phyloP scores from a whole-genome alignment of 1,140 invertebrate species.

The Periplaneta americana region DNA sequence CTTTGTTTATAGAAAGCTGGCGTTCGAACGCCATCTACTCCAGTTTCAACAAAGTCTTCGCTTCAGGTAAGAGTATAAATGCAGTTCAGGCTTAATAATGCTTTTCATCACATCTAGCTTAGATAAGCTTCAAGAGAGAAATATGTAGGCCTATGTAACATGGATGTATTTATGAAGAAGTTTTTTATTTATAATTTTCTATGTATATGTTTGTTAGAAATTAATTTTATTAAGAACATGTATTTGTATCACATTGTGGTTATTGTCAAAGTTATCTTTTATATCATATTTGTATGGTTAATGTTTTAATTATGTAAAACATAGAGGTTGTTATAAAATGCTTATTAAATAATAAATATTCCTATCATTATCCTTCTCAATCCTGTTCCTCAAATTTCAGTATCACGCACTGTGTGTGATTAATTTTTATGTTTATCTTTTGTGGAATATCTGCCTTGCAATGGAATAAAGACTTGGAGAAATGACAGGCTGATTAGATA shows the following conservation, averaged over 20 bases:
- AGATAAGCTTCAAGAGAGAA: neutral
- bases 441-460: too few relatives aligned
- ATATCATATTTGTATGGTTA: neutral
- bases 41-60: conserved; percentile 44
- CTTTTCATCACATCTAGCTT: too few relatives aligned
- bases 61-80: conserved; percentile 37
- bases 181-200: neutral
- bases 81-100: too few relatives aligned
- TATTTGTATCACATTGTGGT: neutral
- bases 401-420: too few relatives aligned
- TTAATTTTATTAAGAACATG: neutral
- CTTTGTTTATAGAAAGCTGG: conserved; percentile 27
- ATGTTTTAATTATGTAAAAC: neutral
- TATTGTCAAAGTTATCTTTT: neutral
- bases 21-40: conserved; percentile 42
- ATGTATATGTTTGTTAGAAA: neutral
- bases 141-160: neutral
- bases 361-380: neutral
- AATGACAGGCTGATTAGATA: too few relatives aligned
- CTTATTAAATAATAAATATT: neutral
- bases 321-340: neutral
- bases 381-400: neutral
- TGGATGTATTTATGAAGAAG: neutral
- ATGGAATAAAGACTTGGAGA: too few relatives aligned
- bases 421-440: too few relatives aligned